A percentile compares a stretch with the other conserved stretches of the same genome.
These are phyloP conservation scores for Phenganax stokvisi DNA, from an alignment of 92 coral and sea anemone genomes.

Conservation along the genomic window DNA sequence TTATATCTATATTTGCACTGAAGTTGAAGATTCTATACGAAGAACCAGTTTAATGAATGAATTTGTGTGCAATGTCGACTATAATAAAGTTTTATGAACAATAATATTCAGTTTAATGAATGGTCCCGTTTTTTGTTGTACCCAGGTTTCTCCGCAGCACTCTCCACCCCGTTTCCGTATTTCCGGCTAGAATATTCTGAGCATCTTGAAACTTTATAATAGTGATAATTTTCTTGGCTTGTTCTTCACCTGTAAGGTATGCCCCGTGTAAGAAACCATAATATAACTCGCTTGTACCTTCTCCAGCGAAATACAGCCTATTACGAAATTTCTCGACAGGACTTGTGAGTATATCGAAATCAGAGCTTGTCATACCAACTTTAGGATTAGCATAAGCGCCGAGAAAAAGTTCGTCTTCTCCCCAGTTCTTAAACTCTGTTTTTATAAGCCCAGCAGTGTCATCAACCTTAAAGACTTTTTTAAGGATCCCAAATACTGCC, in stretches of 20 bases:
- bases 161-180: background rate
- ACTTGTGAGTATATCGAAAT: slow-evolving; percentile 42
- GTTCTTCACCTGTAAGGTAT: slow-evolving; percentile 46
- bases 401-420: slow-evolving; percentile 46
- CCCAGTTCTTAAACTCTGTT: slow-evolving; percentile 44
- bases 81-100: too few species aligned
- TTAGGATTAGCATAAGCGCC: slow-evolving; percentile 65
- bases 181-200: background rate
- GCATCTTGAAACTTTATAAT: background rate
- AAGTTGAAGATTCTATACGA: too few species aligned
- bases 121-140: background rate
- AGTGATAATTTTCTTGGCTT: slow-evolving; percentile 34
- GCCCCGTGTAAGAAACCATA: slow-evolving; percentile 72
- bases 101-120: background rate
- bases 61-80: too few species aligned
- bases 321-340: slow-evolving; percentile 16
- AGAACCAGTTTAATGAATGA: too few species aligned
- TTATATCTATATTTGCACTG: too few species aligned
- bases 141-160: background rate
- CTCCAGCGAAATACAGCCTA: slow-evolving; percentile 67
- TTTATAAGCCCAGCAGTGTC: background rate
- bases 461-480: background rate
- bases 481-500: background rate
- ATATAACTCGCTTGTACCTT: slow-evolving; percentile 55
- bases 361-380: slow-evolving; percentile 42